Conservation (phyloP, 2,888 invertebrate genomes). For the Platycheirus rosarum region DNA sequence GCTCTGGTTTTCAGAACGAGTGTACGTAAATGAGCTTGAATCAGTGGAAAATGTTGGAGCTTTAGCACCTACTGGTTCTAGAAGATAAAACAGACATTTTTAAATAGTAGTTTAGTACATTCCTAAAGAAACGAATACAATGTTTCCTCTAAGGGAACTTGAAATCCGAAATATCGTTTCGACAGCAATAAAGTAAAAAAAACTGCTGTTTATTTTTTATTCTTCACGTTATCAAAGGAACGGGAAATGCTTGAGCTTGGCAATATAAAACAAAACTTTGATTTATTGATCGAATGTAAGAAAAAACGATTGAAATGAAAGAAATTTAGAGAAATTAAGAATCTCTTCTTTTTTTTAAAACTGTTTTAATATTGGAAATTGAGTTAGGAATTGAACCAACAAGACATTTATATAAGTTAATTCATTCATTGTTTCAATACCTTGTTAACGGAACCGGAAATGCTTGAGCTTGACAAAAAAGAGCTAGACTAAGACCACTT, state of each 20-base stretch:
- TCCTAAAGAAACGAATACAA: not conserved
- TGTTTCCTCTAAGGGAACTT: no score
- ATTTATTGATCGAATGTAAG: constrained; percentile 80
- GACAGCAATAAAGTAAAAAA: no score
- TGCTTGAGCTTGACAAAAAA: constrained; percentile 87
- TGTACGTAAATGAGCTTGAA: constrained; percentile 83
- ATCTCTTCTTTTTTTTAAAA: no score
- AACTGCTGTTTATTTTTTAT: no score
- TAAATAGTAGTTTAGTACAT: not conserved
- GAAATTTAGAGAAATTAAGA: no score
- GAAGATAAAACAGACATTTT: constrained; percentile 5
- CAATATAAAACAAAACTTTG: constrained; percentile 84
- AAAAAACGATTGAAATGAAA: constrained; percentile 82
- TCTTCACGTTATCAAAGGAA: constrained; percentile 86
- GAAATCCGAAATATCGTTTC: no score
- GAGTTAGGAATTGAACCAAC: no score
- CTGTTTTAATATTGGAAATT: no score
- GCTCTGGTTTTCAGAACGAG: constrained; percentile 80
- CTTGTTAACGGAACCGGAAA: constrained; percentile 87
- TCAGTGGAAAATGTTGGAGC: constrained; percentile 84
- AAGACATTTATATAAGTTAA: no score
- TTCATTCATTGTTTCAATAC: constrained; percentile 79
- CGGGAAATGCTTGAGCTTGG: constrained; percentile 86
- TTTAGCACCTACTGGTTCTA: constrained; percentile 84
- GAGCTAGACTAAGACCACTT: constrained; percentile 84